phyloP scores from a whole-genome alignment of 1,140 invertebrate species.

The Ostrea edulis region DNA sequence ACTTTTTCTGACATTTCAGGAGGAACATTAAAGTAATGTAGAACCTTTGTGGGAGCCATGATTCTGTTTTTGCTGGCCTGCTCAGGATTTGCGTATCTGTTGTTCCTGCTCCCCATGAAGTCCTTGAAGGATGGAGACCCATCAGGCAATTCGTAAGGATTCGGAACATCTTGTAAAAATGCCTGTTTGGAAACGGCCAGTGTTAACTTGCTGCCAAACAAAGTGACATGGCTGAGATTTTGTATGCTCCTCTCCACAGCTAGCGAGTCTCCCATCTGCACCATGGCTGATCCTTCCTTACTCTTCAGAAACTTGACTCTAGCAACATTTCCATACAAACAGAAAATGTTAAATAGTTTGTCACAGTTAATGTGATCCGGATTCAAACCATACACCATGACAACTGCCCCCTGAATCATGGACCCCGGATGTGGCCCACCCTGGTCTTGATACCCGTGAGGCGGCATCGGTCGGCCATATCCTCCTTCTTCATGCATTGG shows the following conservation, averaged over 20 bases:
- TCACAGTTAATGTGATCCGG: constrained; percentile 96
- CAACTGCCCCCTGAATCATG: constrained; percentile 87
- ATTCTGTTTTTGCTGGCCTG: constrained; percentile 82
- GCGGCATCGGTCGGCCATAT: constrained; percentile 19
- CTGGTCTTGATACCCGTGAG: constrained; percentile 28
- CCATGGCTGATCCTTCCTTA: constrained; percentile 99
- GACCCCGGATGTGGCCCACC: constrained; percentile 66
- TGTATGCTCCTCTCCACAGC: constrained; percentile 96
- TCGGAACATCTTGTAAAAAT: constrained; percentile 96
- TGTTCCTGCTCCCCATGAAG: constrained; percentile 97
- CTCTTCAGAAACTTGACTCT: constrained; percentile 99
- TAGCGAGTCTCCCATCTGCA: constrained; percentile 97
- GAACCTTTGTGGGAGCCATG: constrained; percentile 82
- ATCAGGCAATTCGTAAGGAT: constrained; percentile 96
- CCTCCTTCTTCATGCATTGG: constrained; percentile 41
- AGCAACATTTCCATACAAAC: constrained; percentile 98
- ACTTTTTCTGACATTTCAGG: constrained; percentile 95
- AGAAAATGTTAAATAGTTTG: constrained; percentile 98
- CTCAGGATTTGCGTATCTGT: constrained; percentile 85
- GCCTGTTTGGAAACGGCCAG: constrained; percentile 90
- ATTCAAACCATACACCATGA: constrained; percentile 99
- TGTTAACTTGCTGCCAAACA: constrained; percentile 85
- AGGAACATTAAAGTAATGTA: constrained; percentile 99
- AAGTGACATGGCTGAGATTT: constrained; percentile 94
- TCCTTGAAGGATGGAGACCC: constrained; percentile 98